Percentiles rank a stretch among this genome's conserved stretches.
Evolutionary conservation across 2,888 invertebrate genomes (phyloP).

Genomic region (Pristionchus japonicus): DNA sequence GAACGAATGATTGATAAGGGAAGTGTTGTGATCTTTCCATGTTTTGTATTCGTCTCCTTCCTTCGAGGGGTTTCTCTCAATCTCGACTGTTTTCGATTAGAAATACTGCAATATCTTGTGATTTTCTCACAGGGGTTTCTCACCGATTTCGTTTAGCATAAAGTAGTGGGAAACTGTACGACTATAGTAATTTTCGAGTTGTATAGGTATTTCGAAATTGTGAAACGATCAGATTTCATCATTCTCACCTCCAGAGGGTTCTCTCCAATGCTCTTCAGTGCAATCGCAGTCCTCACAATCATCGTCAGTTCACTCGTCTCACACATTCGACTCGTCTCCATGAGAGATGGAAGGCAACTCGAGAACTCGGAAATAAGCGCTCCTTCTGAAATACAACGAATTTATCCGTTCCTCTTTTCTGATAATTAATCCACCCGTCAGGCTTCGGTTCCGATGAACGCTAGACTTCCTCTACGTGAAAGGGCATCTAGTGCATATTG

Average conservation of each 20-base stretch:
- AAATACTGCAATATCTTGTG: neutral
- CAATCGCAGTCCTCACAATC: constrained; percentile 7
- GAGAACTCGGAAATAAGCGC: neutral
- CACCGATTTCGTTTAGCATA: no score
- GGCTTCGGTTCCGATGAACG: no score
- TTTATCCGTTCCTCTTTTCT: no score
- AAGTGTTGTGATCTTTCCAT: neutral
- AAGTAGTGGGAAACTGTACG: no score
- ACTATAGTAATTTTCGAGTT: no score
- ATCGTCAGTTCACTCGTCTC: constrained; percentile 6
- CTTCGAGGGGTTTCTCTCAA: neutral
- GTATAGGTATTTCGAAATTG: no score
- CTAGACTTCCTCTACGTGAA: no score
- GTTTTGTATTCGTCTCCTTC: neutral
- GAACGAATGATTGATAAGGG: neutral
- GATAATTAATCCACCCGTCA: no score
- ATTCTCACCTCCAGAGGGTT: constrained; percentile 6
- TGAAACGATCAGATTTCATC: no score
- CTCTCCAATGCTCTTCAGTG: neutral
- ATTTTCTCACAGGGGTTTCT: no score
- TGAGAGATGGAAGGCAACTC: neutral
- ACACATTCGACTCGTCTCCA: constrained; percentile 34
- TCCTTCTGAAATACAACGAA: no score
- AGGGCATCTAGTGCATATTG: no score
- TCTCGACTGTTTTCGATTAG: neutral